Evolutionary conservation across 2,888 invertebrate species (phyloP).

Genomic region (Philaethria dido): DNA sequence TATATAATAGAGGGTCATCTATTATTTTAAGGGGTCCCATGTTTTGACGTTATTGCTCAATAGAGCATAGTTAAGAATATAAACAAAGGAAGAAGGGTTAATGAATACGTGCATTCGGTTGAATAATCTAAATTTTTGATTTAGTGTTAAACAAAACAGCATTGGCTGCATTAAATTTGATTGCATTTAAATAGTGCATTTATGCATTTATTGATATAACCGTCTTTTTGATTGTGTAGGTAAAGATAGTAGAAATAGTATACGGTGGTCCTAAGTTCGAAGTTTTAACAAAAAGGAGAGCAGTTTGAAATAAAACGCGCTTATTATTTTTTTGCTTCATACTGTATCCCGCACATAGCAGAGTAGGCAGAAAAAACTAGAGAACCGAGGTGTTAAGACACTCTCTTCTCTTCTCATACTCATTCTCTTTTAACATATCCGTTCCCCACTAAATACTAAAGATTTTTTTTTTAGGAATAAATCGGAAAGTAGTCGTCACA

Average conservation of each 20-base stretch:
- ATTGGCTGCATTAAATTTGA: background rate
- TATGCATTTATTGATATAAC: background rate
- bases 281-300: no score
- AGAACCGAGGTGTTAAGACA: no score
- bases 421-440: no score
- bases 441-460: no score
- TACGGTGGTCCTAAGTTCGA: no score
- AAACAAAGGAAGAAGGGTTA: conserved; percentile 13
- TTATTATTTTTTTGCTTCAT: no score
- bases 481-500: no score
- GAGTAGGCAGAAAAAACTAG: no score
- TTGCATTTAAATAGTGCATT: conserved; percentile 3
- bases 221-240: background rate
- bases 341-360: no score
- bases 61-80: conserved; percentile 2
- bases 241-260: background rate
- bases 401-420: no score
- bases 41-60: conserved; percentile 19
- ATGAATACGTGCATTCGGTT: conserved; percentile 19
- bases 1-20: conserved; percentile 6
- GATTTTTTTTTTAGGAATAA: no score
- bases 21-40: background rate
- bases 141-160: conserved; percentile 6
- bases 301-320: no score
- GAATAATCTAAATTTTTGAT: conserved; percentile 7